Percentiles rank a stretch among this genome's conserved stretches.
phyloP scores from a whole-genome alignment of 2,888 invertebrate genomes.

The Ectropis crepuscularia region DNA sequence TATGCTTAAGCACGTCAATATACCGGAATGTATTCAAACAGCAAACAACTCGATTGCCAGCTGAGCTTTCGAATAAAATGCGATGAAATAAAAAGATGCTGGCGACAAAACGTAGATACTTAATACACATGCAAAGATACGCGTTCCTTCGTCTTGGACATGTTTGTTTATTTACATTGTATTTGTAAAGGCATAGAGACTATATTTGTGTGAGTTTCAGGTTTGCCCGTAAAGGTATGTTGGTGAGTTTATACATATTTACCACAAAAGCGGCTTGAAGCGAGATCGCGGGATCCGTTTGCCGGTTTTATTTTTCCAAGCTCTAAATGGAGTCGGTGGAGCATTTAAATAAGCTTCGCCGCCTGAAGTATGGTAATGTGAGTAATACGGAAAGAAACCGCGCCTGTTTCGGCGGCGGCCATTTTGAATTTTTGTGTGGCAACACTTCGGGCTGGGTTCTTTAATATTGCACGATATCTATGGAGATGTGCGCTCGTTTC shows the following conservation, averaged over 20 bases:
- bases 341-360: constrained; percentile 84
- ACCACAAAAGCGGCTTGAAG: constrained; percentile 84
- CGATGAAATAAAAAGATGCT: constrained; percentile 82
- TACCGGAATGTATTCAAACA: constrained; percentile 63
- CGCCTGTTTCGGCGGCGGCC: constrained; percentile 68
- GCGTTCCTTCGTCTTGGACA: constrained; percentile 30
- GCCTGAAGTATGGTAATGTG: constrained; percentile 84
- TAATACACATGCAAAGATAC: constrained; percentile 62
- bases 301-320: constrained; percentile 83
- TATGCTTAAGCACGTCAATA: constrained; percentile 47
- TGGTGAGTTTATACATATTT: constrained; percentile 82
- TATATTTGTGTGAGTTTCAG: constrained; percentile 43
- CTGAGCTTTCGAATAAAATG: constrained; percentile 81
- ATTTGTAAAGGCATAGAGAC: constrained; percentile 46
- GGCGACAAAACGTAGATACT: constrained; percentile 81
- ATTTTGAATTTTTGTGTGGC: constrained; percentile 73
- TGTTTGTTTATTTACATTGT: constrained; percentile 32
- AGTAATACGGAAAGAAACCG: constrained; percentile 82
- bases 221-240: constrained; percentile 46
- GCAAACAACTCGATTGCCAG: constrained; percentile 78
- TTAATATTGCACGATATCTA: constrained; percentile 45
- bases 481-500: constrained; percentile 30
- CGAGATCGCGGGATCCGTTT: constrained; percentile 82
- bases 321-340: constrained; percentile 85
- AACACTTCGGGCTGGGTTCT: constrained; percentile 52